phyloP scores from a whole-genome alignment of 2,888 invertebrate genomes.

The Sicus ferrugineus region DNA sequence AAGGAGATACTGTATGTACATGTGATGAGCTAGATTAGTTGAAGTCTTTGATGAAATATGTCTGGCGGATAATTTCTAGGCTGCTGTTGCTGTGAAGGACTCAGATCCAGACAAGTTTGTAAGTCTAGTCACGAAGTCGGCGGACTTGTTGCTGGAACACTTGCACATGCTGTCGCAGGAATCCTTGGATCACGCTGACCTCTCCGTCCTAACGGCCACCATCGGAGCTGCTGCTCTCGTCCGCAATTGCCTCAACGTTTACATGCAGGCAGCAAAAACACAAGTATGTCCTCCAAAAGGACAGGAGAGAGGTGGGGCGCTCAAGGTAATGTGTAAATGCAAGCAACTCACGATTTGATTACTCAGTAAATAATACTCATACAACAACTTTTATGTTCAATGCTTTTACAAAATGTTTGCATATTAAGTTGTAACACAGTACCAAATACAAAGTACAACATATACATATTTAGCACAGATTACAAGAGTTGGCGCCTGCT shows the following conservation, averaged over 20 bases:
- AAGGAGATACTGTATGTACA: conserved; percentile 55
- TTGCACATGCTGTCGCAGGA: conserved; percentile 82
- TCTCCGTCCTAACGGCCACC: conserved; percentile 81
- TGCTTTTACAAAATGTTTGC: too few species aligned
- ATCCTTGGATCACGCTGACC: conserved; percentile 83
- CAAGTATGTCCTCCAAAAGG: conserved; percentile 62
- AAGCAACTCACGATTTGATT: too few species aligned
- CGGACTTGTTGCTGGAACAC: conserved; percentile 77
- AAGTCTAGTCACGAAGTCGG: conserved; percentile 74
- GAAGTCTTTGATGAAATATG: neutral
- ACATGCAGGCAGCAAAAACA: conserved; percentile 68
- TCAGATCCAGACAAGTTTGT: conserved; percentile 82
- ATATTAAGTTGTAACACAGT: too few species aligned
- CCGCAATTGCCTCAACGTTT: conserved; percentile 81
- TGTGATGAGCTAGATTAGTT: conserved; percentile 51
- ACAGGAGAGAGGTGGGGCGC: conserved; percentile 62
- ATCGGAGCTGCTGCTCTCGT: conserved; percentile 81
- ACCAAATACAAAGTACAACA: too few species aligned
- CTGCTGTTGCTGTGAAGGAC: conserved; percentile 71
- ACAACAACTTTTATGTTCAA: too few species aligned
- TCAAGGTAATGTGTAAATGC: too few species aligned
- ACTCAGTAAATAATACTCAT: too few species aligned
- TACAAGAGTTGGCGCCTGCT: too few species aligned
- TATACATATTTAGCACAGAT: too few species aligned
- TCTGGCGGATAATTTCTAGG: conserved; percentile 47